Percentiles rank a stretch among this genome's conserved stretches.
Evolutionary conservation across 1,140 invertebrate species (phyloP).

Genomic region (Monomorium pharaonis): DNA sequence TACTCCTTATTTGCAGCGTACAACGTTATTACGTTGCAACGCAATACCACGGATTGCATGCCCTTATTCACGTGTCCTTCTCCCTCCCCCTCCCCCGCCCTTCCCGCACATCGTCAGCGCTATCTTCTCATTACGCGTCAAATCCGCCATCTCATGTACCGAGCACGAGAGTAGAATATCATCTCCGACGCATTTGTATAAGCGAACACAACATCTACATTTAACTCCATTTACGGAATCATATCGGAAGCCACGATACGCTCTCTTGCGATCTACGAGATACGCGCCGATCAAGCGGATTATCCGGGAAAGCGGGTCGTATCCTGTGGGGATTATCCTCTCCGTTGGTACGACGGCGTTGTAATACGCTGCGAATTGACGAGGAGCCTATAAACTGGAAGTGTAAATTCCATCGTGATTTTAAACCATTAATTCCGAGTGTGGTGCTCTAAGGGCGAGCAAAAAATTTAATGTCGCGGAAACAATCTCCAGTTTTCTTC

Average conservation of each 20-base stretch:
- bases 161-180: slow-evolving; percentile 6
- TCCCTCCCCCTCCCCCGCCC: not conserved
- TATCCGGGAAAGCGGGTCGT: slow-evolving; percentile 24
- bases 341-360: not conserved
- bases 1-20: slow-evolving; percentile 7
- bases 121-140: slow-evolving; percentile 33
- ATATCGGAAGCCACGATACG: slow-evolving; percentile 23
- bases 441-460: no score
- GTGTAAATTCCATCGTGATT: slow-evolving; percentile 1
- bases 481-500: no score
- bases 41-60: slow-evolving; percentile 7
- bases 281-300: slow-evolving; percentile 43
- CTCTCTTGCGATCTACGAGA: slow-evolving; percentile 11
- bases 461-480: no score
- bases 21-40: not conserved
- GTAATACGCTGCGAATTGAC: slow-evolving; percentile 22
- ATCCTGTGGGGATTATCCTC: slow-evolving; percentile 37
- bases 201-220: slow-evolving; percentile 15
- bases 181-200: not conserved
- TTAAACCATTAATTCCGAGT: slow-evolving; percentile 5
- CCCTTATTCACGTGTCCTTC: not conserved
- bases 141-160: slow-evolving; percentile 5
- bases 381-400: not conserved
- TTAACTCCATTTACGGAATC: not conserved
- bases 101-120: not conserved